These are phyloP conservation scores for Cliona cf. orientalis DNA, from an alignment of 37 sponge, comb jelly and placozoan species.

Conservation along the genomic window DNA sequence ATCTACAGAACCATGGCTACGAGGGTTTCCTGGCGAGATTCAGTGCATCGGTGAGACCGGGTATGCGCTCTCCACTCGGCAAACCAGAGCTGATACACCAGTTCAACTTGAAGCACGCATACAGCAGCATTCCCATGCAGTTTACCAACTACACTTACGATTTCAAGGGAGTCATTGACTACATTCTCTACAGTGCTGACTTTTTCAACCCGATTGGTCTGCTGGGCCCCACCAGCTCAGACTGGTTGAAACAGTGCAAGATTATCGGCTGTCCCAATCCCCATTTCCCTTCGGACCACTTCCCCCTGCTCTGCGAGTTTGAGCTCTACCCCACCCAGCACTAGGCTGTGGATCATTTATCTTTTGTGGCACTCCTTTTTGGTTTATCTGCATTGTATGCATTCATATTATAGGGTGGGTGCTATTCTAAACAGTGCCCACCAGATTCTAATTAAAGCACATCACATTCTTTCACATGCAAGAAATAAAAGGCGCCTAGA, in stretches of 20 bases:
- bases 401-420: too few relatives aligned
- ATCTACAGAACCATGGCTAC: conserved; percentile 78
- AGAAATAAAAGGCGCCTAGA: too few relatives aligned
- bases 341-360: too few relatives aligned
- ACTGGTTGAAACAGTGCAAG: conserved; percentile 88
- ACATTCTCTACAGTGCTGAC: conserved; percentile 83
- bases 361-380: too few relatives aligned
- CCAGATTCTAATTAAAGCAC: too few relatives aligned
- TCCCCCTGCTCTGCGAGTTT: conserved; percentile 90
- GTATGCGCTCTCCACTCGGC: conserved; percentile 40
- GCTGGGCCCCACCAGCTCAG: conserved; percentile 81
- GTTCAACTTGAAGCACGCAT: conserved; percentile 79
- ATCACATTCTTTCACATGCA: too few relatives aligned
- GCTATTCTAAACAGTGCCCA: too few relatives aligned
- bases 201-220: conserved; percentile 73
- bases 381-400: too few relatives aligned
- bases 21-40: conserved; percentile 82
- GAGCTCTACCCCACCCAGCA: too few relatives aligned
- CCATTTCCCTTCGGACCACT: conserved; percentile 96
- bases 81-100: conserved; percentile 84
- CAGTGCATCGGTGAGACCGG: conserved; percentile 41
- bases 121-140: conserved; percentile 60
- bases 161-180: conserved; percentile 96
- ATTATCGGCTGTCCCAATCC: conserved; percentile 95
- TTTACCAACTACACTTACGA: conserved; percentile 96